Evolutionary conservation across 1,140 invertebrate species (phyloP).

Genomic region (Streblospio benedicti): DNA sequence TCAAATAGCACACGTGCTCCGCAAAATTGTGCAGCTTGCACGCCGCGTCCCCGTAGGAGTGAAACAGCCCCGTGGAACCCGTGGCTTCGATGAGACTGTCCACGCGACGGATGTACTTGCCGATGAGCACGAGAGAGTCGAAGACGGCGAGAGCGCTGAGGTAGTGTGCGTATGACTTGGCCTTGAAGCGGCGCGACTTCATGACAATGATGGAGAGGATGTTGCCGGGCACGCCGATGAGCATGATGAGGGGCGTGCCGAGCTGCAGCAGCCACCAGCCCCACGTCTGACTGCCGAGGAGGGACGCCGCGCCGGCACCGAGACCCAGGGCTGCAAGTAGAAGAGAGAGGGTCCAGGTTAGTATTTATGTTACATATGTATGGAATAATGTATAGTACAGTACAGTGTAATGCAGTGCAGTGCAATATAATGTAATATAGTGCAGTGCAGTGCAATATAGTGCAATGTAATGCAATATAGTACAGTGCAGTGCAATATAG

Average conservation of each 20-base stretch:
- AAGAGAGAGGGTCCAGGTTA: too few species aligned
- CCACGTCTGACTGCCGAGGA: too few species aligned
- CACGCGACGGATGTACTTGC: conserved; percentile 16
- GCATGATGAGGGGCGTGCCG: conserved; percentile 23
- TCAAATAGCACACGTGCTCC: conserved; percentile 26
- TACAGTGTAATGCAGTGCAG: too few species aligned
- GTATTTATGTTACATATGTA: too few species aligned
- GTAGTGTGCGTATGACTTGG: conserved; percentile 33
- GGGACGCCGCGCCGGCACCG: too few species aligned
- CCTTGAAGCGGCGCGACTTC: conserved; percentile 25
- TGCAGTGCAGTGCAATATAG: too few species aligned
- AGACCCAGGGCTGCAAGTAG: too few species aligned
- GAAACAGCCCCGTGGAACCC: conserved; percentile 8
- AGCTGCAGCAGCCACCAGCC: conserved; percentile 27
- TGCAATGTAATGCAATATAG: too few species aligned
- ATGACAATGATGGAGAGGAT: conserved; percentile 30
- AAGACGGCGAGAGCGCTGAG: conserved; percentile 30
- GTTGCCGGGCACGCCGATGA: conserved; percentile 32
- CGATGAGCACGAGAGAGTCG: conserved; percentile 28
- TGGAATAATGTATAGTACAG: too few species aligned
- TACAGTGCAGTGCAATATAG: too few species aligned
- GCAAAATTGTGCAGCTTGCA: conserved; percentile 26
- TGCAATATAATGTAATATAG: too few species aligned
- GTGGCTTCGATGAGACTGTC: conserved; percentile 14
- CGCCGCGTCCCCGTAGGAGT: not conserved